Base-by-base conservation (phyloP, 2,797 vertebrate species). In the Philypnodon macrostomus region DNA sequence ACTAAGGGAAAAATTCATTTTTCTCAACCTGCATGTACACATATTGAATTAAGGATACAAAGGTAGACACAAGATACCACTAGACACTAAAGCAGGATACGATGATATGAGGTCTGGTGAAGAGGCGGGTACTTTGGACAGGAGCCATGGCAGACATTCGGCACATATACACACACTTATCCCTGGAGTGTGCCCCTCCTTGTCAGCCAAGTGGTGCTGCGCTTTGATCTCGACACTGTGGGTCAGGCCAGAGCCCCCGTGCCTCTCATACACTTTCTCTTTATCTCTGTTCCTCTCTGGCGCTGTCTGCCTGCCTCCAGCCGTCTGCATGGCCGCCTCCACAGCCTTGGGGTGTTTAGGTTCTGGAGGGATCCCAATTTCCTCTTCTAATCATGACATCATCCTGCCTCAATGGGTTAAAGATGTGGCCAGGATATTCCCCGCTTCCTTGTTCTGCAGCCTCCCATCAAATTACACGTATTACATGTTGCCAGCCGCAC, bases 321-420 rank as follows among this genome's bases (percentile, higher is more conserved):
- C 70, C 62, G 73, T 82, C 77, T 77, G 77, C 48, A 65, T 73
- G 64, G 50, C 71, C 81, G 70, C 67, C 75, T 65, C 36, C 23
- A 74, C 76, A 75, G 85, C 88, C 80, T 79, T 73, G 70, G 90
- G 88, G 77, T 90, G 85, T 90, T 90, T 90, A 86, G 84, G 73
- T 88, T 89, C 79, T 90, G 89, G 86, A 90, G 83, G 80, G 84
- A 86, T 89, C 85, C 87, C 86, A 90, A 87, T 87, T 90, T 91
- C 89, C 90, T 88, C 81, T 83, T 87, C 85, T 91, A 92, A 92
- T 92, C 90, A 92, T 92, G 90, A 92, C 90, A 91, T 92, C 90
- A 91, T 90, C 83, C 74, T 70, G 85, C 77, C 85, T 89, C 81
- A 87, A 92, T 90, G 85, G 86, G 87, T 92, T 91, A 91, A 92